Evolutionary conservation across 2,888 invertebrate species (phyloP).

Genomic region (Theretra japonica): DNA sequence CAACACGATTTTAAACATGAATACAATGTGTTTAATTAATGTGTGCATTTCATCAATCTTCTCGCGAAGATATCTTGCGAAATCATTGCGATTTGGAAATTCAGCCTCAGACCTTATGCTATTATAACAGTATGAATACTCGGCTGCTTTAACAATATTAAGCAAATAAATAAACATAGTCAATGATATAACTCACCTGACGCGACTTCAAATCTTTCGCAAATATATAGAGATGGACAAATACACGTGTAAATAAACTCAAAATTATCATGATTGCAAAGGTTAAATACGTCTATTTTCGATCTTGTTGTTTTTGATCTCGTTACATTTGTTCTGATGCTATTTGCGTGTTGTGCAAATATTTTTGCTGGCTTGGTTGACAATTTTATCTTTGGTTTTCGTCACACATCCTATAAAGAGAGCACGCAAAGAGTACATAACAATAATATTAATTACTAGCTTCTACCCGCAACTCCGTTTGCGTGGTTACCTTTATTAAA

Average conservation of each 20-base stretch:
- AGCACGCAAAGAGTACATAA: not conserved
- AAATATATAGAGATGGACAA: not conserved
- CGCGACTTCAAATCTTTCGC: not conserved
- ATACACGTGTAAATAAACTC: not conserved
- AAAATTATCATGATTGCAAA: slow-evolving; percentile 12
- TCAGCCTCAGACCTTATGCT: too few relatives aligned
- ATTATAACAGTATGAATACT: too few relatives aligned
- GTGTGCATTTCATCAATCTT: too few relatives aligned
- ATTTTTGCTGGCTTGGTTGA: slow-evolving; percentile 1
- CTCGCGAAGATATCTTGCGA: too few relatives aligned
- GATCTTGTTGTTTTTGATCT: not conserved
- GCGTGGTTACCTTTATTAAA: too few relatives aligned
- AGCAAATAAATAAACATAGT: too few relatives aligned
- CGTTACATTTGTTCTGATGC: slow-evolving; percentile 1
- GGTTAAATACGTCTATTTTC: slow-evolving; percentile 14
- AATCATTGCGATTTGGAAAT: too few relatives aligned
- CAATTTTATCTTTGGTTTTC: not conserved
- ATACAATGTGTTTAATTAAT: too few relatives aligned
- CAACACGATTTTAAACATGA: too few relatives aligned
- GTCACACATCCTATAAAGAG: not conserved
- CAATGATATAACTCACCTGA: not conserved
- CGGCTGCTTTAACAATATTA: too few relatives aligned
- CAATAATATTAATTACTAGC: too few relatives aligned
- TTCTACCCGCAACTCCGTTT: too few relatives aligned
- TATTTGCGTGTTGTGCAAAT: not conserved